Conservation (phyloP, 2,113 vertebrate genomes). For the Ondatra zibethicus region DNA sequence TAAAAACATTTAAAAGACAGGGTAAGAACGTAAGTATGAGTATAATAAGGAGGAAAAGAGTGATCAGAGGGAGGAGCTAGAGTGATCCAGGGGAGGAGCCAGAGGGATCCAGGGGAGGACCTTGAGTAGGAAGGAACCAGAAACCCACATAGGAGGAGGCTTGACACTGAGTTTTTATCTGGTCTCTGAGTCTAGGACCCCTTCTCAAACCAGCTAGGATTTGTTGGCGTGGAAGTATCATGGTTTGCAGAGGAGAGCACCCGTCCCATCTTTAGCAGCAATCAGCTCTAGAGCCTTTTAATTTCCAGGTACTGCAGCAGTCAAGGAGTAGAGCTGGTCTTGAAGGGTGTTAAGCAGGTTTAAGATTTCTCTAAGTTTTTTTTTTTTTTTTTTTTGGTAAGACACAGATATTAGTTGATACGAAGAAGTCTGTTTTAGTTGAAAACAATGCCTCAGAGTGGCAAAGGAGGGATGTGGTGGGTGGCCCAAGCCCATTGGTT, state of each 20-base stretch:
- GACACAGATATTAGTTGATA: not conserved
- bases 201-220: not conserved
- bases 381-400: not conserved
- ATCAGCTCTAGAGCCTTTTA: not conserved
- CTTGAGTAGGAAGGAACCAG: not conserved
- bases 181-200: not conserved
- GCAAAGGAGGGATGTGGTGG: no score
- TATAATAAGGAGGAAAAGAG: not conserved
- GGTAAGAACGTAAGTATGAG: not conserved
- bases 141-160: not conserved
- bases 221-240: not conserved
- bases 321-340: not conserved
- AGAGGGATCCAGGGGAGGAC: not conserved
- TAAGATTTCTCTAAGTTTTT: not conserved
- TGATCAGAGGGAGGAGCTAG: not conserved
- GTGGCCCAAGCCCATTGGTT: not conserved
- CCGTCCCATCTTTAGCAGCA: not conserved
- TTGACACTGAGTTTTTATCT: not conserved
- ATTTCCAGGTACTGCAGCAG: not conserved
- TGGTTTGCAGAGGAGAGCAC: not conserved
- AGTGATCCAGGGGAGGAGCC: not conserved
- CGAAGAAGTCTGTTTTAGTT: not conserved
- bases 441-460: not conserved
- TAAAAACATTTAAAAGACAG: not conserved
- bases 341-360: not conserved